Percentiles rank a stretch among this genome's conserved stretches.
phyloP scores from a whole-genome alignment of 1,140 invertebrate species.

The Macrostomum lignano region DNA sequence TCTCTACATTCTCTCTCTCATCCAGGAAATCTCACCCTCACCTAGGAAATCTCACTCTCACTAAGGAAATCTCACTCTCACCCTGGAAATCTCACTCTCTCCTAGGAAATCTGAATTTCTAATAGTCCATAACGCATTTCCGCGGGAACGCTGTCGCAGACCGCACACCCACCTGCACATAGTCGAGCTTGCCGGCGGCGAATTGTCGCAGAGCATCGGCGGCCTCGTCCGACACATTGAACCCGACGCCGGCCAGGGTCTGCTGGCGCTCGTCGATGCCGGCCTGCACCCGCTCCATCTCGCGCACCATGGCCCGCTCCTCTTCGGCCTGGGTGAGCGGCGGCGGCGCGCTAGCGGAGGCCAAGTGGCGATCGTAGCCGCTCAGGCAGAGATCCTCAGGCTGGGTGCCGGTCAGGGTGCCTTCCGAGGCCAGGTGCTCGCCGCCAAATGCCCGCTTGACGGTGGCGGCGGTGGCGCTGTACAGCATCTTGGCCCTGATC shows the following conservation, averaged over 20 bases:
- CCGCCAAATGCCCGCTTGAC: constrained; percentile 78
- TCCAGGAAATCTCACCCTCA: too few relatives aligned
- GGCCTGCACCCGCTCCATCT: constrained; percentile 39
- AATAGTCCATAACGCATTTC: too few relatives aligned
- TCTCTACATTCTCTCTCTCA: too few relatives aligned
- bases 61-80: too few relatives aligned
- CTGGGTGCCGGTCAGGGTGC: too few relatives aligned
- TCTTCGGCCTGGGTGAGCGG: constrained; percentile 63
- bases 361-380: constrained; percentile 50
- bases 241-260: constrained; percentile 59
- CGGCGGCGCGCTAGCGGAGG: constrained; percentile 45
- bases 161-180: constrained; percentile 39
- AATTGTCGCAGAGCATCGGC: constrained; percentile 38
- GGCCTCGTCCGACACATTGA: constrained; percentile 58
- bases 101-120: too few relatives aligned
- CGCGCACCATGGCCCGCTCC: constrained; percentile 48
- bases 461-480: constrained; percentile 88
- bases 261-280: constrained; percentile 60
- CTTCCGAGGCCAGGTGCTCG: constrained; percentile 53
- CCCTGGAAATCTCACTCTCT: too few relatives aligned
- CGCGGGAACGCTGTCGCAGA: too few relatives aligned
- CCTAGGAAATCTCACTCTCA: too few relatives aligned
- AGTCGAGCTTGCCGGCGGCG: constrained; percentile 30
- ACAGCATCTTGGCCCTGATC: constrained; percentile 75
- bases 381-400: constrained; percentile 43